These are phyloP conservation scores for Conger conger DNA, from an alignment of 2,113 vertebrate genomes.

Conservation along the genomic window DNA sequence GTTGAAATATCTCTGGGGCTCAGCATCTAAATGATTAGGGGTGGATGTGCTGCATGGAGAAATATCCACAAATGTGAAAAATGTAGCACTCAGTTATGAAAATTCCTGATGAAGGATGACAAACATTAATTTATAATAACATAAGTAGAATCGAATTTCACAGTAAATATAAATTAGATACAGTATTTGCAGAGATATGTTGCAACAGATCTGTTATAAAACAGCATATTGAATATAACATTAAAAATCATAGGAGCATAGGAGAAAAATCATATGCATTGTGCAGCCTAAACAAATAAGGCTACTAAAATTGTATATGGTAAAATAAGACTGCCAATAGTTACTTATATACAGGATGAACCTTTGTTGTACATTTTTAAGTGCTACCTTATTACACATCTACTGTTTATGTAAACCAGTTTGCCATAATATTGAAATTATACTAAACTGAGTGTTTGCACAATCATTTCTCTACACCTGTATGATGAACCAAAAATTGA, in stretches of 20 bases:
- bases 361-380: background rate
- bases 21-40: background rate
- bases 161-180: conserved; percentile 11
- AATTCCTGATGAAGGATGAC: background rate
- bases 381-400: background rate
- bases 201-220: conserved; percentile 2
- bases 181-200: background rate
- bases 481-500: background rate
- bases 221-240: background rate
- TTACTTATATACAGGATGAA: background rate
- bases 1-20: conserved; percentile 15
- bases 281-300: too few relatives aligned
- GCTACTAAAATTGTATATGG: background rate
- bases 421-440: background rate
- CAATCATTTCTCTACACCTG: background rate
- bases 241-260: background rate
- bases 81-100: background rate
- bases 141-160: background rate
- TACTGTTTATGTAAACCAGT: conserved; percentile 1
- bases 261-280: background rate
- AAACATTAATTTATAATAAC: conserved; percentile 4
- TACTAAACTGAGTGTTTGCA: background rate
- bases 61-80: background rate
- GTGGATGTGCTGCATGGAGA: background rate
- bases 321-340: background rate